Evolutionary conservation across 2,888 invertebrate species (phyloP).

Genomic region (Fragum sueziense): DNA sequence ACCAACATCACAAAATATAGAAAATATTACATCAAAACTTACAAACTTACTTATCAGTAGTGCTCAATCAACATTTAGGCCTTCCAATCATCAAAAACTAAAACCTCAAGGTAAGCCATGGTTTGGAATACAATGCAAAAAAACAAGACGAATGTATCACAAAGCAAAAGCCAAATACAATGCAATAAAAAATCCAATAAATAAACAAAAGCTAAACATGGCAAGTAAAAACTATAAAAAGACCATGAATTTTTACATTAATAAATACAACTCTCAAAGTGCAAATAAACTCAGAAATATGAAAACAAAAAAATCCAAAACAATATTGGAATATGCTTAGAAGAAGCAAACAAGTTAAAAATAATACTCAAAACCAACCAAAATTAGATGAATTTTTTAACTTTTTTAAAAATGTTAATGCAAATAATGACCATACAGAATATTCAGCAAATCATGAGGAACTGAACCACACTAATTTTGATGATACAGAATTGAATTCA

Average conservation of each 20-base stretch:
- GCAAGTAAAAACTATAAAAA: constrained; percentile 15
- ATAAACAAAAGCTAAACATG: background rate
- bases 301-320: background rate
- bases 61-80: background rate
- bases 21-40: background rate
- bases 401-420: constrained; percentile 7
- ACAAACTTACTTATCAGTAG: background rate
- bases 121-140: constrained; percentile 24
- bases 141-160: constrained; percentile 15
- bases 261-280: background rate
- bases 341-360: background rate
- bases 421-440: too few species aligned
- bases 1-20: constrained; percentile 3
- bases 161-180: constrained; percentile 17
- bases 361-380: background rate
- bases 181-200: background rate
- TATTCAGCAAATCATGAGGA: background rate
- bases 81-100: background rate
- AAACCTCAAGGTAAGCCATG: constrained; percentile 4
- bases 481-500: constrained; percentile 22
- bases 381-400: constrained; percentile 3
- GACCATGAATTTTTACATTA: constrained; percentile 12
- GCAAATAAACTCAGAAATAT: constrained; percentile 4
- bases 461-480: background rate
- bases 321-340: constrained; percentile 9